These are phyloP conservation scores for Crocidura indochinensis DNA, from an alignment of 2,797 vertebrate species.

Conservation along the genomic window DNA sequence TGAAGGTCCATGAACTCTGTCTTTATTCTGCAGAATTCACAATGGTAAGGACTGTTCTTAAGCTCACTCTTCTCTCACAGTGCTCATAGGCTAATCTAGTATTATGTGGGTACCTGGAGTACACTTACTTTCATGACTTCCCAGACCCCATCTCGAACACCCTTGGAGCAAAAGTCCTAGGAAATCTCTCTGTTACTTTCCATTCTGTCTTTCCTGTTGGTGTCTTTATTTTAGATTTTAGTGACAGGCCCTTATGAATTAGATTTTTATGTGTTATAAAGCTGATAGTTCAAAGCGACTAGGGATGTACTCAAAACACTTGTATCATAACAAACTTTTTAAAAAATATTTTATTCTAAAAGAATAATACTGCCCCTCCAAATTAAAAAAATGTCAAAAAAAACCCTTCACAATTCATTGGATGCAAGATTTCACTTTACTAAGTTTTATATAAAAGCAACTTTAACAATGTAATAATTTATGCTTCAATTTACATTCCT, in stretches of 20 bases:
- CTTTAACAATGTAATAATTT: not conserved
- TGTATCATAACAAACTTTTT: not conserved
- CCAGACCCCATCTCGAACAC: not conserved
- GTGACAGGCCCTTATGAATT: not conserved
- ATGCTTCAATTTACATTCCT: constrained; percentile 2
- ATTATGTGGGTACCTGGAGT: not conserved
- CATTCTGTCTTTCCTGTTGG: not conserved
- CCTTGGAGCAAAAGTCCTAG: not conserved
- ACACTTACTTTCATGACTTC: not conserved
- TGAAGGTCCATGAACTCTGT: not conserved
- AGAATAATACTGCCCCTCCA: not conserved
- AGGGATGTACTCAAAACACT: not conserved
- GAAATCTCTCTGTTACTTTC: too few species aligned
- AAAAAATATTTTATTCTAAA: not conserved
- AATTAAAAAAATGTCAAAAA: not conserved
- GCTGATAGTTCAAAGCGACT: not conserved
- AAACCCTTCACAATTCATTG: not conserved
- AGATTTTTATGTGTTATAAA: not conserved
- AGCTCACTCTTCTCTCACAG: fast-evolving
- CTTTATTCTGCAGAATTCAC: not conserved
- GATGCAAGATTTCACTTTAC: constrained; percentile 11
- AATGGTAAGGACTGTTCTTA: not conserved
- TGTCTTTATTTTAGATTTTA: not conserved
- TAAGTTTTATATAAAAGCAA: constrained; percentile 23
- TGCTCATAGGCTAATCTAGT: not conserved